These are phyloP conservation scores for Acanthopagrus latus DNA, from an alignment of 2,797 vertebrate species.

Conservation along the genomic window DNA sequence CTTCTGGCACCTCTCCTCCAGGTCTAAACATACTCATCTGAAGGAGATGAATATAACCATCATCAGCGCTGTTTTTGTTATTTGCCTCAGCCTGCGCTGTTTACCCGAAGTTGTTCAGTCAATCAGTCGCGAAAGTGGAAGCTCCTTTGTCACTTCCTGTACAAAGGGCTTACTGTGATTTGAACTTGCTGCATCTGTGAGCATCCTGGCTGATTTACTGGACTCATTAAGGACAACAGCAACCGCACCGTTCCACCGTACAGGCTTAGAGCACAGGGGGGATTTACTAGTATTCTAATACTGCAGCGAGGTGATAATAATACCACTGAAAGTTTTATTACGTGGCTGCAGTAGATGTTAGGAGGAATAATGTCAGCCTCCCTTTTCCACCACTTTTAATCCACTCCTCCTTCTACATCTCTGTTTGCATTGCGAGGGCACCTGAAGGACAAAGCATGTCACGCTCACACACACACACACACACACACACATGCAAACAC, in stretches of 20 bases:
- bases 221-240: constrained; percentile 66
- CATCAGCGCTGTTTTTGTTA: constrained; percentile 22
- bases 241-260: constrained; percentile 32
- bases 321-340: constrained; percentile 39
- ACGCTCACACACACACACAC: constrained; percentile 7
- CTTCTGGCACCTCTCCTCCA: constrained; percentile 23
- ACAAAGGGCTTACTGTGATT: constrained; percentile 67
- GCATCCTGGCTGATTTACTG: constrained; percentile 70
- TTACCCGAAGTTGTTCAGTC: constrained; percentile 56
- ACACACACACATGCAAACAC: constrained; percentile 8
- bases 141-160: constrained; percentile 61
- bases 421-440: constrained; percentile 23
- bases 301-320: constrained; percentile 59
- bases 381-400: constrained; percentile 4
- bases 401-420: constrained; percentile 15
- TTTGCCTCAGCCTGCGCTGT: constrained; percentile 12
- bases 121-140: constrained; percentile 24
- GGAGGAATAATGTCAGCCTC: background rate
- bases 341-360: background rate
- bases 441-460: constrained; percentile 38
- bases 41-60: constrained; percentile 24
- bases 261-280: constrained; percentile 35
- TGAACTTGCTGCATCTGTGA: constrained; percentile 53
- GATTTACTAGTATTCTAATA: constrained; percentile 43
- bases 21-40: constrained; percentile 23